Conservation (phyloP, 2,888 invertebrate species). For the Scaptomyza tumidula region DNA sequence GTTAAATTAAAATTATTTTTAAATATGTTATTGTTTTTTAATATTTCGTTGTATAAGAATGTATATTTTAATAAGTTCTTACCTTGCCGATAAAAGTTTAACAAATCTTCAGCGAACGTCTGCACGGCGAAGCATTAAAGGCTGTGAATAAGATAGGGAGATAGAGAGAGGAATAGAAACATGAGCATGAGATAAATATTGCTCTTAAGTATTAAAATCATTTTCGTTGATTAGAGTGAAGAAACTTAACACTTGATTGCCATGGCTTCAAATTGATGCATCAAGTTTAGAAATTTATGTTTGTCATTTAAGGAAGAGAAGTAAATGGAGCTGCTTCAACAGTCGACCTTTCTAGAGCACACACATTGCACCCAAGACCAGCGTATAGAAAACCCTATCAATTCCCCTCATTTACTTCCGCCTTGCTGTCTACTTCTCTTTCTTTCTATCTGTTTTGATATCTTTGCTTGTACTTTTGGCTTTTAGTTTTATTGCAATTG, state of each 20-base stretch:
- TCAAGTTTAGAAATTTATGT: slow-evolving; percentile 14
- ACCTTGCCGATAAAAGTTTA: slow-evolving; percentile 35
- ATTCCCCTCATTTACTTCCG: not conserved
- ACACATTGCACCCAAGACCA: not conserved
- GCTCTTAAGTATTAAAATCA: slow-evolving; percentile 20
- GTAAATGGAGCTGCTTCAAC: slow-evolving; percentile 6
- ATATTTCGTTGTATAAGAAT: too few species aligned
- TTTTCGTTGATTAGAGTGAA: slow-evolving; percentile 41
- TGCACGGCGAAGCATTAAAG: slow-evolving; percentile 23
- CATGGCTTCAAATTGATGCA: slow-evolving; percentile 48
- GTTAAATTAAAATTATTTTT: too few species aligned
- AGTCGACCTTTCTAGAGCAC: slow-evolving; percentile 10
- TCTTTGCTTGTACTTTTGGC: slow-evolving; percentile 8
- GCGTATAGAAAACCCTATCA: not conserved
- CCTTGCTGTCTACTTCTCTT: not conserved
- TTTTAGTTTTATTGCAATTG: slow-evolving; percentile 70
- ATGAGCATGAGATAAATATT: slow-evolving; percentile 30
- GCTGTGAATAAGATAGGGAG: slow-evolving; percentile 31
- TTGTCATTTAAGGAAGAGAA: slow-evolving; percentile 5
- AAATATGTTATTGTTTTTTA: too few species aligned
- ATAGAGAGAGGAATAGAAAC: not conserved
- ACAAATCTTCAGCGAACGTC: slow-evolving; percentile 10
- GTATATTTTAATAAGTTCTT: not conserved
- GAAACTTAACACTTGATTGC: slow-evolving; percentile 42
- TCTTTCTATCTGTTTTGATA: not conserved